phyloP scores from a whole-genome alignment of 2,113 vertebrate species.

The Vireo altiloquus region DNA sequence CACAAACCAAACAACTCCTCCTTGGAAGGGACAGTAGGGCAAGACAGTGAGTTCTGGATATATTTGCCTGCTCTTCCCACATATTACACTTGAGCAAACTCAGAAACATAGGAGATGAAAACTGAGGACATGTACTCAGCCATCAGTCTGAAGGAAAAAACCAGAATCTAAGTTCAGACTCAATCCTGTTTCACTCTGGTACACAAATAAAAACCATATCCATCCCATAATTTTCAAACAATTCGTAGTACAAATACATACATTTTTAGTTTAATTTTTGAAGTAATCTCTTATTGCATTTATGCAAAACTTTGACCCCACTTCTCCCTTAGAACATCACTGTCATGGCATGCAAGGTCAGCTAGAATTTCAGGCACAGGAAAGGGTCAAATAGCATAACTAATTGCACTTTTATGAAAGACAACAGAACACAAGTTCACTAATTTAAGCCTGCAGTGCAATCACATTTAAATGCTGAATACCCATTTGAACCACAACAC shows the following conservation, averaged over 20 bases:
- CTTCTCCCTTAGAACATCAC: not conserved
- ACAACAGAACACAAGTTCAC: not conserved
- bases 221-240: not conserved
- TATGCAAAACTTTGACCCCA: not conserved
- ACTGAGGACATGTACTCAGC: not conserved
- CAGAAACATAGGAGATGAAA: not conserved
- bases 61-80: not conserved
- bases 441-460: not conserved
- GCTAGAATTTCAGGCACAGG: slow-evolving; percentile 22
- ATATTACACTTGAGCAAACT: not conserved
- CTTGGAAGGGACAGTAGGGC: not conserved
- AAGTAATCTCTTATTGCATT: not conserved
- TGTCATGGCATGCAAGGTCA: not conserved
- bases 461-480: not conserved
- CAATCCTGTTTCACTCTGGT: not conserved
- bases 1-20: not conserved
- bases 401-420: slow-evolving; percentile 27
- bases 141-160: not conserved
- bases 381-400: slow-evolving; percentile 11
- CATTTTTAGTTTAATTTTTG: not conserved
- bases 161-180: not conserved
- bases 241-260: not conserved
- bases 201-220: not conserved
- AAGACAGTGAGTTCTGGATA: not conserved
- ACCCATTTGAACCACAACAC: not conserved